Evolutionary conservation across 1,140 invertebrate species (phyloP), one percentile per base, ranked within the genome.

Genomic region (Eriocheir sinensis): DNA sequence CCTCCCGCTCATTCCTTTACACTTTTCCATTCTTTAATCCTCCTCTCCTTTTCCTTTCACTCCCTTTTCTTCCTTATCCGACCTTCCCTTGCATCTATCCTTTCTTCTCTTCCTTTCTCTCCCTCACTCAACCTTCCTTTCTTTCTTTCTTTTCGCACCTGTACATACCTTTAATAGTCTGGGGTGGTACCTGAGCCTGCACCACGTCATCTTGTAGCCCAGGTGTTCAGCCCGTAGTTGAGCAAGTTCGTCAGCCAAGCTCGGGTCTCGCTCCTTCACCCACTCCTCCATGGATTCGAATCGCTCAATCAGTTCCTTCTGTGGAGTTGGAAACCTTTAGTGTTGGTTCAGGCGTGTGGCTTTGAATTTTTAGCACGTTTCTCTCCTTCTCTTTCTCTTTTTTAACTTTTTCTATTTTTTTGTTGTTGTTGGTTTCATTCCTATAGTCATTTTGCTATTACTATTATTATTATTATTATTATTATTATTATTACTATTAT

Each of bases 131-230:
- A 48, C 44, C 4, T 48, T 15, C 44, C 44, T 15, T 48, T 48
- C 4, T 8, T 15, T 15, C 44, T 15, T 48, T 48, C 44, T 8
- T 48, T 15, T 15, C 44, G 4, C 15, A 48, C 15, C 44, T 48
- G 15, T 72, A 4, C 88, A 32, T 32, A 89, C 88, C 88, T 89
- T 53, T 3, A 89, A 8, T 9, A 89, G 88, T 4, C 88, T 89
- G 27, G 88, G 88, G 88, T 89, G 88, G 88, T 89, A 89, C 88
- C 53, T 89, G 88, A 89, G 30, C 88, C 88, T 53, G 30, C 88
- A 53, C 41, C 41, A 89, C 8, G 88, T 48, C 21, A 72, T n/a
- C 21, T 72, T n/a, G 27, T 72, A 72, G n/a, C 41, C 17, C 41
- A 60, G 2, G 88, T 89, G 88, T 53, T n/a, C 30, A 21, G 48